Percentiles rank a stretch among this genome's conserved stretches.
phyloP scores from a whole-genome alignment of 2,113 vertebrate species.

The Xerus inauris region DNA sequence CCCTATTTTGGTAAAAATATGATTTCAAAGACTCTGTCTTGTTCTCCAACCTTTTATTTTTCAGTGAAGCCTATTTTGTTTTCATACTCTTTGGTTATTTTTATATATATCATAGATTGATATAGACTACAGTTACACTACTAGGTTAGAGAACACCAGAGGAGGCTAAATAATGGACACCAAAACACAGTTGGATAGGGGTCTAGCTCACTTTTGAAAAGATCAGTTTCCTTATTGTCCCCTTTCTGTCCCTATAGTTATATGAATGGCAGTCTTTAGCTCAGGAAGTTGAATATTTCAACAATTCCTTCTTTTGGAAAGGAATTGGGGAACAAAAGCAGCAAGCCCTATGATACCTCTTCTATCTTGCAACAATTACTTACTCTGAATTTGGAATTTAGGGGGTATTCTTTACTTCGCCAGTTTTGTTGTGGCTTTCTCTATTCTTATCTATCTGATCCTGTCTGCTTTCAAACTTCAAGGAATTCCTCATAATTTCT shows the following conservation, averaged over 20 bases:
- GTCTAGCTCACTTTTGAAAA: neutral
- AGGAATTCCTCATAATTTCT: conserved; percentile 33
- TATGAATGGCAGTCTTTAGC: neutral
- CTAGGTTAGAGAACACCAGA: neutral
- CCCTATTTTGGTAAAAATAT: conserved; percentile 15
- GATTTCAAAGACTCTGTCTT: neutral
- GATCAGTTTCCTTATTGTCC: neutral
- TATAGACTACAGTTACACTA: neutral
- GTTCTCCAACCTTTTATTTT: neutral
- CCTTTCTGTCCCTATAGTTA: neutral
- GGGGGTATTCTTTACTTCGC: neutral
- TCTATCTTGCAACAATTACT: neutral
- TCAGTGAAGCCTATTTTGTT: neutral
- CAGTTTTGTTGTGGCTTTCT: neutral
- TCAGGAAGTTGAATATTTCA: no score
- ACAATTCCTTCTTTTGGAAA: no score
- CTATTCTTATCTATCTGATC: neutral
- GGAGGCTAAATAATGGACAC: neutral
- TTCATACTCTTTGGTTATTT: neutral
- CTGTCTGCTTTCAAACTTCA: neutral
- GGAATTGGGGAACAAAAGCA: neutral
- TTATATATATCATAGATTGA: neutral
- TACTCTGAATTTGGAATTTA: neutral
- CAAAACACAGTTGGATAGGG: neutral
- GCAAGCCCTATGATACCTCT: neutral